Base-by-base conservation (phyloP, 2,797 vertebrate species). In the Takifugu ocellatus region DNA sequence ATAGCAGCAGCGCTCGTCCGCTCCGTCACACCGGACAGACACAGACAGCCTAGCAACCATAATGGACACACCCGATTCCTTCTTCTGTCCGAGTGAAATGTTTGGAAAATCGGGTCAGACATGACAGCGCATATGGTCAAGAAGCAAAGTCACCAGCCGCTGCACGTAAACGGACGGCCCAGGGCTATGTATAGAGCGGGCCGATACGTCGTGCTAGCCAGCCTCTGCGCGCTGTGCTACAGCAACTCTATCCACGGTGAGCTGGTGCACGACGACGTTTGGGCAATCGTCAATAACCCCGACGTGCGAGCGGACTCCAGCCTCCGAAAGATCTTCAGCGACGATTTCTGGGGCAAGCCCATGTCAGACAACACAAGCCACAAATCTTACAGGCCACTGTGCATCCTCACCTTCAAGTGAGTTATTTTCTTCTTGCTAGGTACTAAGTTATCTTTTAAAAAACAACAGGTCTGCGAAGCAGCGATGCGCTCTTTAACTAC, bases 341-440 rank as follows among this genome's bases (percentile, higher is more conserved):
- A 97, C 86, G 96, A 98, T 91, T 98, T 98, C 90, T 98, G 96
- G 96, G 96, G 96, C 65, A 97, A 97, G 79, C 87, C 91, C 75
- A 95, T 98, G 94, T 88, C 87, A 57, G 95, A 97, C 85, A 95
- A 94, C 83, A 94, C 92, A 46, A 98, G 96, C 89, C 96, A 98
- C 92, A 98, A 98, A 90, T 98, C 96, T 56, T 98, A 98, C 90
- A 89, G 96, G 60, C 96, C 96, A 24, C 91, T 98, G 62, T 96
- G 94, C 90, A 78, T 96, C 72, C 94, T 98, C 86, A 94, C 93
- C 88, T 98, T 98, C 91, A 96, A 91, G 96, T 97, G 88, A 91
- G 94, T 87, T 75, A 53, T 9, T 10, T 29, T 21, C 17, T 10
- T 10, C 10, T 46, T n/a, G 43, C 42, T 44, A 4, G 6, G 2